phyloP scores from a whole-genome alignment of 1,140 invertebrate genomes.

The Pomacea maculata region DNA sequence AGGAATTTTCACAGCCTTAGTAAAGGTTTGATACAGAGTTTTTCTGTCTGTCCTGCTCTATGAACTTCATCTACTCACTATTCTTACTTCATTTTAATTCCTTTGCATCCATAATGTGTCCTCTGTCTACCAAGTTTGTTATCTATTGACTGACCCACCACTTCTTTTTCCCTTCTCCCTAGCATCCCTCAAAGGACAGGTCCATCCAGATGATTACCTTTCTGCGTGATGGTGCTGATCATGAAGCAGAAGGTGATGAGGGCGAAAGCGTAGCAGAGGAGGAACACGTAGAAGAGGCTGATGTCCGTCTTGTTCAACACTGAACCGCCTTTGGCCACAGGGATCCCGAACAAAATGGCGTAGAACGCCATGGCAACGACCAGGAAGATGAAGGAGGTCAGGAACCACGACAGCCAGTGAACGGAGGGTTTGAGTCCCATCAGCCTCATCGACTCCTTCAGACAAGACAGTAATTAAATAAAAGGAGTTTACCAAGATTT shows the following conservation, averaged over 20 bases:
- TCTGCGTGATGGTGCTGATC: slow-evolving; percentile 70
- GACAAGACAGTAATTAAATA: background rate
- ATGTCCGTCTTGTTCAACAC: slow-evolving; percentile 67
- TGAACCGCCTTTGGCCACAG: slow-evolving; percentile 31
- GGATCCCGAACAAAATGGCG: slow-evolving; percentile 27
- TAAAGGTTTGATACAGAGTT: too few species aligned
- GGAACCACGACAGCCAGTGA: slow-evolving; percentile 86
- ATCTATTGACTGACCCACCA: too few species aligned
- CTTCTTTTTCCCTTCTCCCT: too few species aligned
- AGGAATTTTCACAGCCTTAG: too few species aligned
- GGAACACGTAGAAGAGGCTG: slow-evolving; percentile 68
- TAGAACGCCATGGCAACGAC: slow-evolving; percentile 70
- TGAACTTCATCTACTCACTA: too few species aligned
- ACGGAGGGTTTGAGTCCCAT: slow-evolving; percentile 85
- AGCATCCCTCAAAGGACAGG: too few species aligned
- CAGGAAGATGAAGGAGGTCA: slow-evolving; percentile 78
- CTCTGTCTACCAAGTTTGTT: too few species aligned
- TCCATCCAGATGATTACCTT: slow-evolving; percentile 66
- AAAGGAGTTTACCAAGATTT: background rate
- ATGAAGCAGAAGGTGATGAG: slow-evolving; percentile 70
- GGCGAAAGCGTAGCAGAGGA: slow-evolving; percentile 68
- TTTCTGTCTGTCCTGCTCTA: background rate
- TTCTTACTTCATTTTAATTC: background rate
- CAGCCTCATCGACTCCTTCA: slow-evolving; percentile 85
- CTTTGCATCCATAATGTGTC: too few species aligned